phyloP scores from a whole-genome alignment of 2,888 invertebrate genomes.

The Plusia festucae region DNA sequence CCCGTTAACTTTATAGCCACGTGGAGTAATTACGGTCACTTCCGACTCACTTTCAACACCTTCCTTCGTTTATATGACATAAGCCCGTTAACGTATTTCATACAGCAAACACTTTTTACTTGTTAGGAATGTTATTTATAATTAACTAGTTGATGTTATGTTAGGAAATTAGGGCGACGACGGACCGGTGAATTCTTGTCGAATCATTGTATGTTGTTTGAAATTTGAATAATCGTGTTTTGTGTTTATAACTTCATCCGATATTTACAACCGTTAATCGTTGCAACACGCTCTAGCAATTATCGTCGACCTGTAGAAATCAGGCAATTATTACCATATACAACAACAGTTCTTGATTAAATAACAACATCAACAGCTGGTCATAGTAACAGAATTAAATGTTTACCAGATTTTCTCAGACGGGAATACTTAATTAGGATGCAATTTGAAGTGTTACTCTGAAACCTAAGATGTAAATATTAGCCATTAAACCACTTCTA shows the following conservation, averaged over 20 bases:
- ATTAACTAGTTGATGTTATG: constrained; percentile 7
- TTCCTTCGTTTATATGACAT: constrained; percentile 38
- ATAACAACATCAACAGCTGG: background rate
- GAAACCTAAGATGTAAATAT: background rate
- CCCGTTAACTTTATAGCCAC: constrained; percentile 18
- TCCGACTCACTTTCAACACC: constrained; percentile 45
- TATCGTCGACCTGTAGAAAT: constrained; percentile 7
- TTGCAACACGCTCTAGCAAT: constrained; percentile 16
- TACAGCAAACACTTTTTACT: constrained; percentile 14
- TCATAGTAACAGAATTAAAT: background rate
- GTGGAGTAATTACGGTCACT: constrained; percentile 34
- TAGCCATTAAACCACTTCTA: background rate
- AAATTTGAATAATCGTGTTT: constrained; percentile 22
- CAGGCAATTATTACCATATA: constrained; percentile 7
- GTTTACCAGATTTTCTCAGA: background rate
- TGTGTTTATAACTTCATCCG: constrained; percentile 11
- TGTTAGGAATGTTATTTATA: constrained; percentile 3
- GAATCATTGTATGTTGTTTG: background rate
- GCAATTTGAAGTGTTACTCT: background rate
- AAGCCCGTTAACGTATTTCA: constrained; percentile 22
- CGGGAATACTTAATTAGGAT: background rate
- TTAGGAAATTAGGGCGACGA: constrained; percentile 4
- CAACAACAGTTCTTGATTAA: background rate
- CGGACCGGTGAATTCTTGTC: constrained; percentile 1
- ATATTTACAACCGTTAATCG: constrained; percentile 28